Evolutionary conservation across 2,888 invertebrate species (phyloP).

Genomic region (Eristalis pertinax): DNA sequence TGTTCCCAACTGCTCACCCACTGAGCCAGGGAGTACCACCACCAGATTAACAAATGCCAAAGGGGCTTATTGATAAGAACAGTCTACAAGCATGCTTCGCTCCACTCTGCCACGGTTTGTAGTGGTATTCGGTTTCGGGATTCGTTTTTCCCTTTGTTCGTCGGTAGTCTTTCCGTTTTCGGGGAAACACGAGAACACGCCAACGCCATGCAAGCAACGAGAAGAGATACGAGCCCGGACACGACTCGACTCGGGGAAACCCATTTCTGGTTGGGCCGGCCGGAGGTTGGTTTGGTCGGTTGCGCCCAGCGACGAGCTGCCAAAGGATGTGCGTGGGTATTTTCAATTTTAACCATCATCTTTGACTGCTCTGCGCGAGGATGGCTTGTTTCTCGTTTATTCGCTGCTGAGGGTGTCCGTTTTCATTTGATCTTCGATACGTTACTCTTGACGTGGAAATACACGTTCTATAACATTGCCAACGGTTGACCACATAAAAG

Average conservation of each 20-base stretch:
- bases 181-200: slow-evolving; percentile 8
- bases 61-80: slow-evolving; percentile 61
- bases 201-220: slow-evolving; percentile 21
- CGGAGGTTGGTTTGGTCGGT: neutral
- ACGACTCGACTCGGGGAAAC: slow-evolving; percentile 5
- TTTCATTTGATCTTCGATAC: slow-evolving; percentile 32
- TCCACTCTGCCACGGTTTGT: neutral
- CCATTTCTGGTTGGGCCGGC: neutral
- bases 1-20: slow-evolving; percentile 32
- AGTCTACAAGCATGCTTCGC: slow-evolving; percentile 25
- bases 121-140: slow-evolving; percentile 40
- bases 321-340: slow-evolving; percentile 57
- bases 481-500: slow-evolving; percentile 58
- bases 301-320: slow-evolving; percentile 1
- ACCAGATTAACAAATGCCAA: slow-evolving; percentile 51
- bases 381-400: neutral
- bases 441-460: slow-evolving; percentile 18
- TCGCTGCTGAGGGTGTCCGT: neutral
- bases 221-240: neutral
- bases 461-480: neutral
- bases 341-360: slow-evolving; percentile 44
- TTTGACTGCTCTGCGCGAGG: neutral
- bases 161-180: slow-evolving; percentile 38
- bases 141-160: neutral
- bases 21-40: neutral